Base-by-base conservation (phyloP, 2,888 invertebrate species). In the Priocnemis perturbator region DNA sequence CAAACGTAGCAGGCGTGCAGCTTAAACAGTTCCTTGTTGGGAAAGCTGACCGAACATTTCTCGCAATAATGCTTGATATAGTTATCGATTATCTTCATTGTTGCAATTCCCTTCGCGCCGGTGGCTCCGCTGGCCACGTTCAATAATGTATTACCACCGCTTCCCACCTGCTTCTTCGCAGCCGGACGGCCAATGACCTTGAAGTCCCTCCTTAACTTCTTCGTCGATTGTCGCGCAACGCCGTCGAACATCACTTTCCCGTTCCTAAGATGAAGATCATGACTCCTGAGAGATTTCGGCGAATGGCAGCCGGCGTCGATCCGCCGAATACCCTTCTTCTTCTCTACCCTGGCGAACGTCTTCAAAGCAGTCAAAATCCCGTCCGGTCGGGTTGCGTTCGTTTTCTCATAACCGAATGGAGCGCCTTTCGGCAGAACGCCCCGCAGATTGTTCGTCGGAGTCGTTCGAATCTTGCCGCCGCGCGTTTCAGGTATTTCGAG, bases 1-100 rank as follows among this genome's bases (percentile, higher is more conserved):
- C 76, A 85, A 63, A 76, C 79, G 70, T 76, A 79, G 61, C 86
- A 86, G 37, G 58, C 69, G 57, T 86, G 85, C n/a, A 83, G 59
- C 67, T 62, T 81, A 56, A 75, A 84, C 9, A 85, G 68, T 58
- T 84, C 84, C 52, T 74, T 82, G 58, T 79, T 85, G n/a, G 63
- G 60, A 50, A 85, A 85, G 26, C 75, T 79, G 23, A 65, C 56
- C 47, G 77, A 78, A 59, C 86, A 86, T 37, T 71, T 77, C 0
- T 83, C 82, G 61, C 86, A 86, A 20, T 75, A 81, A n/a, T 75
- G 80, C 55, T 84, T 85, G 1, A 83, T 74, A 20, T 73, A 75
- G 15, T 63, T 63, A 52, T 77, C 71, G 7, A 59, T 11, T 9
- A 69, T 17, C 19, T 79, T 79, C 20, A 62, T 21, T 11, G 67